Base-by-base conservation (phyloP, 1,140 invertebrate species). In the Bombus superbus region DNA sequence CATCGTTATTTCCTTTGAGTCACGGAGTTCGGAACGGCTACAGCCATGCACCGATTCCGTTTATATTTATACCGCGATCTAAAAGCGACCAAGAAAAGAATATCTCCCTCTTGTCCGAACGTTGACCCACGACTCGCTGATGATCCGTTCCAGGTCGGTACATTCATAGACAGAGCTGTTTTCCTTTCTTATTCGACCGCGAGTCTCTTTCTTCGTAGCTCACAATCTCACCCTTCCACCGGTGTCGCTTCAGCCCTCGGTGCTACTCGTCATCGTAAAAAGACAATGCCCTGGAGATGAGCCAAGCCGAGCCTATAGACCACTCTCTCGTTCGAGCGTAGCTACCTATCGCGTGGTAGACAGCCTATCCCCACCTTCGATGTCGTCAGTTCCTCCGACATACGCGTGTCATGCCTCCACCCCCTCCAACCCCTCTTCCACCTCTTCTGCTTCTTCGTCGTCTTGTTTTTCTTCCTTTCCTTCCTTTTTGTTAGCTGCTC, bases 241-340 rank as follows among this genome's bases (percentile, higher is more conserved):
- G 87, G 35, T 72, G 40, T 76, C 68, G 74, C 57, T 13, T 62
- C 53, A 80, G 76, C 53, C 66, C 76, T 80, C 40, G 68, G 28
- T 47, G 38, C 10, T 66, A 47, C 77, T 74, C 72, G 78, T 81
- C 74, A 82, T 85, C 85, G 89, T 80, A 81, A 82, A 79, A 85
- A 90, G 84, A 91, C 89, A 91, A 91, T 91, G 84, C 82, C 76
- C 86, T 90, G 89, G 89, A 89, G 89, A 90, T 69, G 74, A 57
- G 88, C 89, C 89, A 90, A 90, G 75, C 44, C 40, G 57, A 35
- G 64, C 59, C 75, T 57, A 62, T 75, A 73, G 53, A 59, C 74
- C 75, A 28, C 40, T 42, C 25, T 81, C 57, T 62, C 53, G 73
- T 72, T 76, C 44, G 44, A 66, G 76, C 83, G 3, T 13, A 13